A percentile compares a stretch with the other conserved stretches of the same genome.
phyloP scores from a whole-genome alignment of 2,797 vertebrate species.

The Rhinoraja longicauda region DNA sequence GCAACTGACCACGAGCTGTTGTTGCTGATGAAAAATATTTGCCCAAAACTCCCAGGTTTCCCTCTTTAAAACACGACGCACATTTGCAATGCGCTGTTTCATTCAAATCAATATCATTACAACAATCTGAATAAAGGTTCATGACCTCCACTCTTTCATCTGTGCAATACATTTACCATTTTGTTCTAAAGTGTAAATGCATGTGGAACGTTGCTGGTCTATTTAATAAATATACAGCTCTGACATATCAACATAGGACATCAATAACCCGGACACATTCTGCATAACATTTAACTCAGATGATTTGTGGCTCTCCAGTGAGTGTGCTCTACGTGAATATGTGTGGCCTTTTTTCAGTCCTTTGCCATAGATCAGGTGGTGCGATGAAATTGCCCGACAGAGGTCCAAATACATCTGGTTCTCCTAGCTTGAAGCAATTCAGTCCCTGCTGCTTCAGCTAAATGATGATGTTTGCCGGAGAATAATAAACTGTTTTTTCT shows the following conservation, averaged over 20 bases:
- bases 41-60: background rate
- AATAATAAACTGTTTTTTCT: slow-evolving; percentile 52
- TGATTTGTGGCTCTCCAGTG: slow-evolving; percentile 43
- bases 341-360: slow-evolving; percentile 52
- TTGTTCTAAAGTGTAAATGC: background rate
- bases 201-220: slow-evolving; percentile 34
- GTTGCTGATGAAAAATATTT: background rate
- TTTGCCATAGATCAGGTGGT: slow-evolving; percentile 49
- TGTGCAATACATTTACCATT: background rate
- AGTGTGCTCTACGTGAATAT: slow-evolving; percentile 42
- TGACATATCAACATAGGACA: slow-evolving; percentile 43
- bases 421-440: slow-evolving; percentile 44
- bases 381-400: slow-evolving; percentile 49
- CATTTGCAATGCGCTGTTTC: background rate
- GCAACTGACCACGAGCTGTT: background rate
- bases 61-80: background rate
- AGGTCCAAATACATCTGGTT: slow-evolving; percentile 54
- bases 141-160: background rate
- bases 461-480: slow-evolving; percentile 49
- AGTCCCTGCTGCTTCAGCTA: slow-evolving; percentile 47
- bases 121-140: background rate
- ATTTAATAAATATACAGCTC: slow-evolving; percentile 44
- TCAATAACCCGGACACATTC: slow-evolving; percentile 51
- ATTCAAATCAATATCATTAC: background rate
- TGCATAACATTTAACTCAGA: slow-evolving; percentile 37